Percentiles rank a stretch among this genome's conserved stretches.
Conservation (phyloP, 1,140 invertebrate species). For the Diuraphis noxia region DNA sequence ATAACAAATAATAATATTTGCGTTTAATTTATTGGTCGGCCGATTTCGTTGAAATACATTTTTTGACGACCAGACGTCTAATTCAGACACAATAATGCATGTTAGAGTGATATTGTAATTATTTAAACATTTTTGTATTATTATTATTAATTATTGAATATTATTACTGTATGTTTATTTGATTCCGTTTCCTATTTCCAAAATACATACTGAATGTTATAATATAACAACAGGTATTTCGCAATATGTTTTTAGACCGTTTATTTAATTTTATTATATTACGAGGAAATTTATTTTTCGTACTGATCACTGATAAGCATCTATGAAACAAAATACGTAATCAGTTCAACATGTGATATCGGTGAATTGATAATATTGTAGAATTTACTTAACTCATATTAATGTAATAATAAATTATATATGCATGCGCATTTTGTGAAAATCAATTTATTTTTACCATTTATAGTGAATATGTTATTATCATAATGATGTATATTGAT, state of each 20-base stretch:
- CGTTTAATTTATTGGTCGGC: not conserved
- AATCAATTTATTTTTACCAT: too few relatives aligned
- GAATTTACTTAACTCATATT: not conserved
- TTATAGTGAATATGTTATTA: too few relatives aligned
- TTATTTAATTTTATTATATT: not conserved
- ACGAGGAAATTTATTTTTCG: not conserved
- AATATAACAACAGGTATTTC: slow-evolving; percentile 10
- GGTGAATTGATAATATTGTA: not conserved
- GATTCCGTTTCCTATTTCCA: not conserved
- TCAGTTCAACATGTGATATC: not conserved
- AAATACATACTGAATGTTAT: not conserved
- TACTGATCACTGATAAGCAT: not conserved
- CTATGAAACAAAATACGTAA: not conserved
- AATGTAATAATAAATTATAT: not conserved
- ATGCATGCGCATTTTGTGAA: not conserved
- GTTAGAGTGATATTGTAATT: not conserved
- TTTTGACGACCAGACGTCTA: not conserved
- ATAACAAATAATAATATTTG: not conserved
- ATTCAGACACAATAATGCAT: not conserved
- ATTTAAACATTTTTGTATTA: not conserved
- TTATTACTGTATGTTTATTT: not conserved
- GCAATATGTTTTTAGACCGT: slow-evolving; percentile 1
- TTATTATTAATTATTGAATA: not conserved
- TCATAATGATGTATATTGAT: too few relatives aligned
- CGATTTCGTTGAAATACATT: not conserved